These are phyloP conservation scores for Channallabes apus DNA, from an alignment of 2,797 vertebrate species.

Conservation along the genomic window DNA sequence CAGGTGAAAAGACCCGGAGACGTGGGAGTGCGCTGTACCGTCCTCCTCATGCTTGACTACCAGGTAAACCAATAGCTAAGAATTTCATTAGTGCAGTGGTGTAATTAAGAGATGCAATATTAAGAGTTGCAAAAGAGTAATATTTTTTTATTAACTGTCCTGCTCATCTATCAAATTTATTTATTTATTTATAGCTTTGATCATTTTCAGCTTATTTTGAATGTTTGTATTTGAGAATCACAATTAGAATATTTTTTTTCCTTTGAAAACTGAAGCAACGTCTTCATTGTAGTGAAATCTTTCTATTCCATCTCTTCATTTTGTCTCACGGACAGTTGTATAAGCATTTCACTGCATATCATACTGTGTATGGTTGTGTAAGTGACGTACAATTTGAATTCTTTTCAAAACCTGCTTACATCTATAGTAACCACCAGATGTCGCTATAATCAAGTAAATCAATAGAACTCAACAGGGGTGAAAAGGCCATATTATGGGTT, in stretches of 20 bases:
- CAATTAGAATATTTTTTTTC: background rate
- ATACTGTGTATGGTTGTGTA: too few relatives aligned
- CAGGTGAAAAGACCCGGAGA: conserved; percentile 98
- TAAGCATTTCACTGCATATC: too few relatives aligned
- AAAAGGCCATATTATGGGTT: background rate
- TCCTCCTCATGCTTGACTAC: conserved; percentile 98
- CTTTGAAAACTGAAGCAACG: background rate
- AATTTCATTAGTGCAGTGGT: background rate
- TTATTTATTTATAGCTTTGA: background rate
- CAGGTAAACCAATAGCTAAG: conserved; percentile 77
- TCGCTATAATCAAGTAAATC: conserved; percentile 10
- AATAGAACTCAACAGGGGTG: background rate
- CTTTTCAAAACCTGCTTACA: background rate
- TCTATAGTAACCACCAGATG: conserved; percentile 37
- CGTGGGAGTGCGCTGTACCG: conserved; percentile 96
- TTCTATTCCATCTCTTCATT: too few relatives aligned
- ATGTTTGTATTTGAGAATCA: background rate
- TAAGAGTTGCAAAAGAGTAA: too few relatives aligned
- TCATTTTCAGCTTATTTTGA: background rate
- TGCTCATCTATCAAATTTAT: too few relatives aligned
- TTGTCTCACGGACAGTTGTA: too few relatives aligned
- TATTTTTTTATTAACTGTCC: too few relatives aligned
- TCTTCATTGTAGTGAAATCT: too few relatives aligned
- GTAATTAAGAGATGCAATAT: background rate
- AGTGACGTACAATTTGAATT: too few relatives aligned